phyloP scores from a whole-genome alignment of 2,113 vertebrate species.

The Vulpes lagopus region DNA sequence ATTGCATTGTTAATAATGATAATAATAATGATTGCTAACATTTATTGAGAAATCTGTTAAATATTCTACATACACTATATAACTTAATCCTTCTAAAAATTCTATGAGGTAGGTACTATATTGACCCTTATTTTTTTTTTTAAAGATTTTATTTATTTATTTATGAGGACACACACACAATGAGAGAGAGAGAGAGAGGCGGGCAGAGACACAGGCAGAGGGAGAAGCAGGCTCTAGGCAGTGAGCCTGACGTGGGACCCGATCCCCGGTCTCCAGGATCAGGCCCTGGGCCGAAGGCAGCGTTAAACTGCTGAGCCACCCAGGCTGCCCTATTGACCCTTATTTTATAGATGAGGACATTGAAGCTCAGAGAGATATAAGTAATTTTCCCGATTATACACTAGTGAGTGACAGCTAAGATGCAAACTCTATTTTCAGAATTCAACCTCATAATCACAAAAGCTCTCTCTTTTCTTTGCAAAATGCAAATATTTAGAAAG shows the following conservation, averaged over 20 bases:
- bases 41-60: slow-evolving; percentile 24
- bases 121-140: neutral
- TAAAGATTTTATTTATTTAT: too few relatives aligned
- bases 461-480: neutral
- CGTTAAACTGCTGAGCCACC: too few relatives aligned
- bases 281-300: too few relatives aligned
- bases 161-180: too few relatives aligned
- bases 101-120: neutral
- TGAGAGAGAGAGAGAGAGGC: too few relatives aligned
- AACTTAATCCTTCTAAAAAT: neutral
- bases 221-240: too few relatives aligned
- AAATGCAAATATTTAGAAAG: neutral
- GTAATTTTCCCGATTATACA: slow-evolving; percentile 1
- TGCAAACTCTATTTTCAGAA: neutral
- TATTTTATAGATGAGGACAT: neutral
- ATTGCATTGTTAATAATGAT: neutral
- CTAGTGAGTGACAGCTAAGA: neutral
- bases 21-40: neutral
- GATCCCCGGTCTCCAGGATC: too few relatives aligned
- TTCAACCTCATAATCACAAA: neutral
- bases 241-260: too few relatives aligned
- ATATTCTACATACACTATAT: neutral
- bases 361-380: neutral
- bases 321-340: neutral
- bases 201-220: too few relatives aligned